Evolutionary conservation across 2,113 vertebrate species (phyloP).

Genomic region (Machaerirhynchus nigripectus): DNA sequence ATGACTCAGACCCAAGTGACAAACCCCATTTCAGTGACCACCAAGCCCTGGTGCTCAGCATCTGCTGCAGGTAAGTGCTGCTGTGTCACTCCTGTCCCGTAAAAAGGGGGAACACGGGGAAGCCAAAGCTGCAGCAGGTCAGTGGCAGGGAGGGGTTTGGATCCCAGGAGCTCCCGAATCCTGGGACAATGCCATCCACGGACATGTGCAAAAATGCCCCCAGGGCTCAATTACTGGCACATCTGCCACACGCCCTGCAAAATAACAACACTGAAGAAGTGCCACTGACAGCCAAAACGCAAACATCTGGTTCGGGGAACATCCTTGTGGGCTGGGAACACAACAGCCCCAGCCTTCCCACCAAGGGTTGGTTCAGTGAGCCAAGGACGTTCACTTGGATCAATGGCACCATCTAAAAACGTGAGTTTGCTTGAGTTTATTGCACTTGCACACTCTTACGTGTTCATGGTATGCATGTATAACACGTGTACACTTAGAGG

Average conservation of each 20-base stretch:
- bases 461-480: neutral
- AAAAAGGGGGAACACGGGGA: neutral
- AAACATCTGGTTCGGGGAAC: slow-evolving; percentile 15
- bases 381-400: neutral
- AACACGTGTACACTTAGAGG: neutral
- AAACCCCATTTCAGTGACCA: neutral
- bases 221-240: neutral
- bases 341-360: slow-evolving; percentile 2
- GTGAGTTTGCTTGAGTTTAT: neutral
- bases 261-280: neutral
- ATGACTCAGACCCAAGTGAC: neutral
- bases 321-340: neutral
- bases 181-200: neutral
- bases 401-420: neutral
- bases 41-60: neutral
- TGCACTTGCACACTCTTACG: neutral
- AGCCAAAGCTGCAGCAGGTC: neutral
- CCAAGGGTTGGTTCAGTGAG: neutral
- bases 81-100: neutral
- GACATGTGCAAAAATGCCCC: neutral
- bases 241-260: neutral
- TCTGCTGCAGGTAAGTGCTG: neutral
- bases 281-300: neutral
- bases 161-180: neutral
- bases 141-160: neutral